Conservation (phyloP, 2,113 vertebrate species). For the Lagopus leucura region DNA sequence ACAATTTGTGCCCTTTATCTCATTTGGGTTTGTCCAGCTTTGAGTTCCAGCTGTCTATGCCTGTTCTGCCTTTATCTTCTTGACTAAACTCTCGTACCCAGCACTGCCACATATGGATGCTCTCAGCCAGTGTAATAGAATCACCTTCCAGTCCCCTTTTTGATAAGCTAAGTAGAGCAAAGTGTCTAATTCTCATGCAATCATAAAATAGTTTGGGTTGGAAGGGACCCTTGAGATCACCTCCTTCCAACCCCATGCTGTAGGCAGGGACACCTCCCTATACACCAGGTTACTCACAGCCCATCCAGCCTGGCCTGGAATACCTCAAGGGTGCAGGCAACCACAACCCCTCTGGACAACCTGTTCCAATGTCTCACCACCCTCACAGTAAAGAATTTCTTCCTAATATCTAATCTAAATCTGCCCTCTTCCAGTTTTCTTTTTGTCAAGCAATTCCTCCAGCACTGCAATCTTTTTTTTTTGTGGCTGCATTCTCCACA, state of each 20-base stretch:
- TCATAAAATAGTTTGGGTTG: no score
- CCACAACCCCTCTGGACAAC: no score
- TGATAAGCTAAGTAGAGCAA: conserved; percentile 4
- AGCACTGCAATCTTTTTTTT: not conserved
- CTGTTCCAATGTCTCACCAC: no score
- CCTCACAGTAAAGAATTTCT: no score
- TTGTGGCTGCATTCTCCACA: not conserved
- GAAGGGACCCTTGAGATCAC: no score
- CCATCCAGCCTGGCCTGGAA: no score
- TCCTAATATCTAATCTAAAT: no score
- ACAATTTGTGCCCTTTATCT: conserved; percentile 14
- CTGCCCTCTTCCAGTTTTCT: not conserved
- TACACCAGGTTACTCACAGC: no score
- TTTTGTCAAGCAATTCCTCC: not conserved
- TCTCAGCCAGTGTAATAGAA: not conserved
- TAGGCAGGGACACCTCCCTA: no score
- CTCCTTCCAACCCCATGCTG: no score
- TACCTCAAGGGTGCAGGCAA: no score
- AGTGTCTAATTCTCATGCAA: not conserved
- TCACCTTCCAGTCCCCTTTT: not conserved
- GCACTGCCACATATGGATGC: conserved; percentile 9
- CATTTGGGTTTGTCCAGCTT: not conserved
- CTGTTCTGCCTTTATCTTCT: not conserved
- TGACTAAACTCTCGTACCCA: not conserved
- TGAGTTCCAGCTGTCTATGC: not conserved